Evolutionary conservation across 2,797 vertebrate genomes (phyloP).

Genomic region (Catamblyrhynchus diadema): DNA sequence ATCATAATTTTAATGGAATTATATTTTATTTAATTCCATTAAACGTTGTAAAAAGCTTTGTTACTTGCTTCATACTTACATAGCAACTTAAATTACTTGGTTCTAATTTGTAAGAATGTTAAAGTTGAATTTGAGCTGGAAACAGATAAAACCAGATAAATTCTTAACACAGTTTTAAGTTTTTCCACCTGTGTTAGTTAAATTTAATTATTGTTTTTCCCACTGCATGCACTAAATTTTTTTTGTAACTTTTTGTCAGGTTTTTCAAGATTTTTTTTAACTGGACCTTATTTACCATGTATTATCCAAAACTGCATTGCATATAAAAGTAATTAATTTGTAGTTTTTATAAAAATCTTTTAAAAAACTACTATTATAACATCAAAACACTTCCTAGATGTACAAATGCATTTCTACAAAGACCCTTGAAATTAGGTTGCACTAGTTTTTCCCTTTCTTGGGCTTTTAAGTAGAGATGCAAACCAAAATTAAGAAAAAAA

Average conservation of each 20-base stretch:
- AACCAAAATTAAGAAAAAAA: background rate
- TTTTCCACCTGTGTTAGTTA: background rate
- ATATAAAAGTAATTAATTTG: background rate
- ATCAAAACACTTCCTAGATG: background rate
- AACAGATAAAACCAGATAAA: background rate
- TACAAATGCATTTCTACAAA: background rate
- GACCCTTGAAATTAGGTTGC: background rate
- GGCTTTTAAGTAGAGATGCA: background rate
- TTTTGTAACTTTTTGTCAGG: background rate
- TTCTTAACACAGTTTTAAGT: background rate
- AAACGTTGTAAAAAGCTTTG: background rate
- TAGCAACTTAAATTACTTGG: background rate
- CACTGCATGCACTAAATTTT: background rate
- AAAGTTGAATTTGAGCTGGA: background rate
- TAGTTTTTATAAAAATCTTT: background rate
- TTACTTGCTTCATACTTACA: background rate
- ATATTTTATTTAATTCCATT: background rate
- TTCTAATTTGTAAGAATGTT: background rate
- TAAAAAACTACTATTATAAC: background rate
- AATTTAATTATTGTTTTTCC: background rate
- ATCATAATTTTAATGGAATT: background rate
- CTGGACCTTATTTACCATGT: background rate
- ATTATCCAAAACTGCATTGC: background rate
- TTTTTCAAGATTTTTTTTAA: background rate
- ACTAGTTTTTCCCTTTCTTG: background rate